Base-by-base conservation (phyloP, 2,888 invertebrate genomes). In the Lasioglossum villosulum region DNA sequence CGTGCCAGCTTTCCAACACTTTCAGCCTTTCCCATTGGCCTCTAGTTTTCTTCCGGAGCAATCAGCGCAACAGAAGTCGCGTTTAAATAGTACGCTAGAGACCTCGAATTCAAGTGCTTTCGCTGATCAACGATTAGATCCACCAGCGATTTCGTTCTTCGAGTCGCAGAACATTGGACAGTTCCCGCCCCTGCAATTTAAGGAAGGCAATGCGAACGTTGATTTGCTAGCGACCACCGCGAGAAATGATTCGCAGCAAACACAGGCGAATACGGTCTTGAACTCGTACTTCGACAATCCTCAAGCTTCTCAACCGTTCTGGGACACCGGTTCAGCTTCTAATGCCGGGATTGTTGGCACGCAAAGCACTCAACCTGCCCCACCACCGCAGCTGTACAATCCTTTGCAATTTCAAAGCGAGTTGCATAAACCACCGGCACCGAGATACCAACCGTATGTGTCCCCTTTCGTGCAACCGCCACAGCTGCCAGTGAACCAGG, bases 351-450 rank as follows among this genome's bases (percentile, higher is more conserved):
- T 39, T 37, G 30, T 59, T 37, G 68, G n/a, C 23, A 2, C 75
- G 56, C 27, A 79, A 83, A 71, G 42, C 52, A 34, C 10, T n/a
- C 84, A 80, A 34, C 19, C 70, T 10, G 63, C 73, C 23, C 66
- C 78, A 63, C 72, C 84, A 0, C 88, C 92, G 84, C 79, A 90
- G 48, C 93, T 94, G 73, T 94, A 93, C 80, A 92, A 93, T 88
- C 92, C 93, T 4, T 72, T 88, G 2, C 89, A 92, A 70, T 93
- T 93, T 56, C 63, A 84, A 45, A 80, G 39, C 78, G 82, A 84
- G 56, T 59, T 68, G 37, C 71, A 78, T 1, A 82, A 75, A 23
- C 78, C 81, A 10, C 0, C 66, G 4, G 42, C 73, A 16, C 37
- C 79, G n/a, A 37, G 48, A 10, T 45, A 77, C 1, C 66, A 80